These are phyloP conservation scores for Spongilla lacustris DNA, from an alignment of 37 sponge, comb jelly and placozoan species.

Conservation along the genomic window DNA sequence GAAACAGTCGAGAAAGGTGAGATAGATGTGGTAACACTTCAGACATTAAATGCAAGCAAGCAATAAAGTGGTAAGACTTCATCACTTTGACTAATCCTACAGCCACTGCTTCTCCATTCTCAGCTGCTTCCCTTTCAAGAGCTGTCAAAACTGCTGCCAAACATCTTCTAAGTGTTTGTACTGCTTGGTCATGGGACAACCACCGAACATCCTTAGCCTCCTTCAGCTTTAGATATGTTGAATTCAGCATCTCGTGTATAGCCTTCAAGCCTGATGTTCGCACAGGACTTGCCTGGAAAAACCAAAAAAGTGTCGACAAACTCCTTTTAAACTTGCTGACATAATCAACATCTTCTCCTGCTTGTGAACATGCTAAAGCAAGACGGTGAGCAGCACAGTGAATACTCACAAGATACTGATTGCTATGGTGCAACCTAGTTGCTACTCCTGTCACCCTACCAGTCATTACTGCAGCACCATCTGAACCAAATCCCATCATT, in stretches of 20 bases:
- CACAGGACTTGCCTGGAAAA: constrained; percentile 50
- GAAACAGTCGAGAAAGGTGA: constrained; percentile 26
- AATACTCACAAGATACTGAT: constrained; percentile 35
- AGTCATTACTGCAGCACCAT: constrained; percentile 63
- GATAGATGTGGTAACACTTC: constrained; percentile 27
- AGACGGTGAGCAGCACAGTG: constrained; percentile 64
- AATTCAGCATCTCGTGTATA: constrained; percentile 42
- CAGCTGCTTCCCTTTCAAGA: constrained; percentile 36
- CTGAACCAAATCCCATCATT: constrained; percentile 51
- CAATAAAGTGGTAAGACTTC: constrained; percentile 40
- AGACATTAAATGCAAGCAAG: constrained; percentile 11
- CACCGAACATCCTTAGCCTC: constrained; percentile 46
- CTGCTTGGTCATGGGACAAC: constrained; percentile 40
- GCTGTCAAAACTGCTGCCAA: constrained; percentile 36
- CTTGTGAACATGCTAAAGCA: constrained; percentile 58
- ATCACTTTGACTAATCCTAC: constrained; percentile 20
- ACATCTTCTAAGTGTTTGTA: constrained; percentile 27
- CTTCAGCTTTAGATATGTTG: constrained; percentile 39
- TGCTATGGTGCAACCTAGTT: constrained; percentile 21
- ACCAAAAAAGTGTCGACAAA: constrained; percentile 24
- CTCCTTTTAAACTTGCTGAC: constrained; percentile 25
- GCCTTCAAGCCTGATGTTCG: constrained; percentile 36
- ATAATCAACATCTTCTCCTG: constrained; percentile 37
- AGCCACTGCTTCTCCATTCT: constrained; percentile 30
- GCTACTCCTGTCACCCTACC: constrained; percentile 44